Base-by-base conservation (phyloP, 2,888 invertebrate species). In the Masnerella sp. region DNA sequence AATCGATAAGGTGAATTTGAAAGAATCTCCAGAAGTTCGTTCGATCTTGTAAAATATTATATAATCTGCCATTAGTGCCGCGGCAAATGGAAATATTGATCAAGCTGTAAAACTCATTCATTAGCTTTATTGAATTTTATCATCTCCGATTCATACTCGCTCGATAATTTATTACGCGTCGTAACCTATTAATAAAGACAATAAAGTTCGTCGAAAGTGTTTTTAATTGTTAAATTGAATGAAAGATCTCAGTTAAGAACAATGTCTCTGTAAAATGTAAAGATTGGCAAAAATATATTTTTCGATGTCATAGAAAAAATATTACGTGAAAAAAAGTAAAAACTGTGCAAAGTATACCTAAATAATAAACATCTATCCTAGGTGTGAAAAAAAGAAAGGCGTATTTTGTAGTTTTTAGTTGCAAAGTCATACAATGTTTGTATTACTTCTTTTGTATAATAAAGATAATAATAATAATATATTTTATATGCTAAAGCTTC, bases 401-500 rank as follows among this genome's bases (percentile, higher is more conserved):
- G n/a, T 7, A 28, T 45, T 43, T 58, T 45, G 22, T 45, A 14
- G 32, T 12, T 45, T 45, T 45, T 22, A 2, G 15, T 42, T 5
- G 12, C 14, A 3, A n/a, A 8, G 11, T 15, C 22, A 15, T 52
- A 42, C 43, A 38, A 38, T 43, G 45, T 64, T 36, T 17, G 28
- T 42, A 34, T 64, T 52, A 20, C 40, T 34, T 18, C 17, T 17
- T 32, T 14, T 38, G 11, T 11, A 8, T 25, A 12, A 7, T 32
- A 9, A 47, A 9, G 32, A 56, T 42, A 65, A 56, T 61, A 49
- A 69, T 64, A 52, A 58, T 69, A 45, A 52, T 73, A 67, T 51
- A 69, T 74, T 74, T 68, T 61, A 64, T 45, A 36, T 25, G 12
- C 40, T 20, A 58, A 56, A 74, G 68, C 73, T 68, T 64, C 51